Conservation (phyloP, 2,888 invertebrate genomes). For the Aleiodes alternator region DNA sequence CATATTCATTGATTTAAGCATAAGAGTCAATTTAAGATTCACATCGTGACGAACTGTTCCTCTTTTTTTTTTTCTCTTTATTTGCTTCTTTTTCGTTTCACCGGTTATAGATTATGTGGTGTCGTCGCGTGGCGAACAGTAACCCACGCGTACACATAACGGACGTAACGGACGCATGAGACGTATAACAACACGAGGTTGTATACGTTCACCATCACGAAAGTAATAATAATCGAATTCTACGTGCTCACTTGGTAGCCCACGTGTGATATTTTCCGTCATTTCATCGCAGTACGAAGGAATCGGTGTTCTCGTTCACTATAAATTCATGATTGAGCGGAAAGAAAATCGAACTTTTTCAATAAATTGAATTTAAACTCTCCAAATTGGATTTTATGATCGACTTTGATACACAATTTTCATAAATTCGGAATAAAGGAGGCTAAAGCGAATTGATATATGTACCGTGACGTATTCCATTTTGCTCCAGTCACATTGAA, state of each 20-base stretch:
- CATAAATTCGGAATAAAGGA: no score
- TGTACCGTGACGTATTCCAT: no score
- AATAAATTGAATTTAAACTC: no score
- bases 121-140: slow-evolving; percentile 43
- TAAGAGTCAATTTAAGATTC: slow-evolving; percentile 31
- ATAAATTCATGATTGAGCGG: slow-evolving; percentile 11
- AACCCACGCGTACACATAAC: slow-evolving; percentile 53
- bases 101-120: slow-evolving; percentile 31
- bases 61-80: background rate
- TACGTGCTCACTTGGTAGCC: slow-evolving; percentile 38
- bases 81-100: background rate
- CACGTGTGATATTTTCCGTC: slow-evolving; percentile 17
- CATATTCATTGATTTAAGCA: background rate
- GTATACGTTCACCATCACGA: slow-evolving; percentile 43
- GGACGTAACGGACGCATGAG: slow-evolving; percentile 51
- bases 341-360: background rate
- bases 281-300: background rate
- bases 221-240: slow-evolving; percentile 47
- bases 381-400: no score
- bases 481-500: no score
- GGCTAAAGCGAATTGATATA: no score
- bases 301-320: background rate
- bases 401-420: no score
- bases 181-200: slow-evolving; percentile 41
- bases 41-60: slow-evolving; percentile 28